Percentiles rank a stretch among this genome's conserved stretches.
These are phyloP conservation scores for Brachylomia viminalis DNA, from an alignment of 2,888 invertebrate species.

Conservation along the genomic window DNA sequence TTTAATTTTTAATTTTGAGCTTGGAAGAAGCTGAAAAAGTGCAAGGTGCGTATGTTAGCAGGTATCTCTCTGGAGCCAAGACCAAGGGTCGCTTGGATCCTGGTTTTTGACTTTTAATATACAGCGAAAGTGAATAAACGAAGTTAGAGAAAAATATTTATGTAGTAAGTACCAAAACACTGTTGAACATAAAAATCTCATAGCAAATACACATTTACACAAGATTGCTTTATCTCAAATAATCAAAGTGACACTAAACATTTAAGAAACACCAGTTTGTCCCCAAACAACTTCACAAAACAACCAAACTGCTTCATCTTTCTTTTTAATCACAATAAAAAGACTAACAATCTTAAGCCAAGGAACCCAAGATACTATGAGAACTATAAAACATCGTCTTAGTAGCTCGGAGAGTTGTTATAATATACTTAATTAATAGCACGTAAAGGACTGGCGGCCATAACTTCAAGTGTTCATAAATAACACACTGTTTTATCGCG, in stretches of 20 bases:
- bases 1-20: background rate
- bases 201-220: conserved; percentile 45
- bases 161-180: background rate
- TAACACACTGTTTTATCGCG: conserved; percentile 73
- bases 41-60: background rate
- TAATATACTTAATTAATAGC: conserved; percentile 63
- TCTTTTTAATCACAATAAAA: conserved; percentile 61
- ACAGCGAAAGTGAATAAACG: background rate
- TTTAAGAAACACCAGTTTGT: background rate
- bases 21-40: background rate
- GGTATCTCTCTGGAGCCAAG: background rate
- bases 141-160: background rate
- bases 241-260: background rate
- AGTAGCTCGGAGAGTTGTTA: conserved; percentile 29
- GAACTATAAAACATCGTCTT: conserved; percentile 51
- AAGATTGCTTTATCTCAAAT: conserved; percentile 30
- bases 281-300: conserved; percentile 15
- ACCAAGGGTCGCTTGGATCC: background rate
- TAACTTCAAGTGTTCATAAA: conserved; percentile 73
- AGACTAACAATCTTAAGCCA: conserved; percentile 14
- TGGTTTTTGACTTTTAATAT: background rate
- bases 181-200: conserved; percentile 7
- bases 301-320: conserved; percentile 21
- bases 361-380: conserved; percentile 21
- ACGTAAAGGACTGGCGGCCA: conserved; percentile 58